phyloP scores from a whole-genome alignment of 1,140 invertebrate genomes.

The Oryzaephilus surinamensis region DNA sequence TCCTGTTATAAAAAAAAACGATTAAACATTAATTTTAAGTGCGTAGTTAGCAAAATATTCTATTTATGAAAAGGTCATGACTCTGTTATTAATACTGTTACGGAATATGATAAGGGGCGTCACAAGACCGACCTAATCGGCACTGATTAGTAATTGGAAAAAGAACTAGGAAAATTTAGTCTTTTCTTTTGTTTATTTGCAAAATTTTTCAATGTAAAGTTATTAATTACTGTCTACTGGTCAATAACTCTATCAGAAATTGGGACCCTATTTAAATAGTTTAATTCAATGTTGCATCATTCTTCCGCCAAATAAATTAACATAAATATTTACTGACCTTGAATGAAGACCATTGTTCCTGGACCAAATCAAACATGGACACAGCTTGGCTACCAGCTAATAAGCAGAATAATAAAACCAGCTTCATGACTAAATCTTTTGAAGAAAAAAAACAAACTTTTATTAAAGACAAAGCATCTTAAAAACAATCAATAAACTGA shows the following conservation, averaged over 20 bases:
- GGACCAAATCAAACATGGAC: constrained; percentile 57
- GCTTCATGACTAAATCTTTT: constrained; percentile 38
- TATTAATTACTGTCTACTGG: background rate
- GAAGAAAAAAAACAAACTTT: constrained; percentile 18
- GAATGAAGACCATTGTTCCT: constrained; percentile 64
- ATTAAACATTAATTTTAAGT: background rate
- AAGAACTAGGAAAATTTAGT: no score
- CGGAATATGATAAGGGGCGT: no score
- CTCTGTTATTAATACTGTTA: no score
- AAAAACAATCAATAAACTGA: background rate
- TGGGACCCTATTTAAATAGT: background rate
- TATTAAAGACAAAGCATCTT: background rate
- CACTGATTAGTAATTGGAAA: no score
- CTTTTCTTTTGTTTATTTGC: no score
- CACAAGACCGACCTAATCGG: no score
- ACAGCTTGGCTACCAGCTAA: constrained; percentile 43
- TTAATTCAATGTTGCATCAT: background rate
- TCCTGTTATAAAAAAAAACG: constrained; percentile 38
- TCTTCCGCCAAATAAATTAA: background rate
- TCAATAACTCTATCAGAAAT: background rate
- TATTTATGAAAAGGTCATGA: no score
- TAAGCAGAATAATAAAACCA: constrained; percentile 39
- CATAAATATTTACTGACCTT: constrained; percentile 47
- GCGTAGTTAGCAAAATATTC: background rate
- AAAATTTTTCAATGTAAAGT: background rate